Conservation (phyloP, 2,888 invertebrate species). For the Listrodromus nycthemerus region DNA sequence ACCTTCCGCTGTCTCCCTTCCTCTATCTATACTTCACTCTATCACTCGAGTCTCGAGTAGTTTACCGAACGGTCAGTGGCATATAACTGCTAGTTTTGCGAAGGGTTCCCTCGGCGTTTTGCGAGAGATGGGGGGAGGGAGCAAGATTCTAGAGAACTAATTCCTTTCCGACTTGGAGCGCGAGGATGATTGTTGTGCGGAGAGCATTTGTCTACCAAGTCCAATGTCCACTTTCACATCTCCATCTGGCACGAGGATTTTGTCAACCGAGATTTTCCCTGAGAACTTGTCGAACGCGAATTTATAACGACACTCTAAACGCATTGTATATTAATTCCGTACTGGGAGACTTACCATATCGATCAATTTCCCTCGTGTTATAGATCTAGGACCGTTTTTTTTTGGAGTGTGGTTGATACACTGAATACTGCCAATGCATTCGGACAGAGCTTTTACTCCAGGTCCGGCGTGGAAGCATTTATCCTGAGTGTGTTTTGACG, state of each 20-base stretch:
- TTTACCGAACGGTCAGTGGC: constrained; percentile 67
- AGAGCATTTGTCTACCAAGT: background rate
- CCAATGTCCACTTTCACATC: constrained; percentile 19
- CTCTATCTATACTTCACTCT: constrained; percentile 48
- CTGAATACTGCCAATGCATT: no score
- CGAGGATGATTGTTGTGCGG: constrained; percentile 24
- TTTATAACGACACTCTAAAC: constrained; percentile 16
- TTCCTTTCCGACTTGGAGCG: constrained; percentile 44
- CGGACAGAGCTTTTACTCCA: no score
- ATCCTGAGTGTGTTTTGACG: no score
- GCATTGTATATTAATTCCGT: constrained; percentile 7
- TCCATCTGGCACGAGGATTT: constrained; percentile 29
- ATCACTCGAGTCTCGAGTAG: constrained; percentile 65
- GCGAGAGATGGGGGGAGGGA: background rate
- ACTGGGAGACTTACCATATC: no score
- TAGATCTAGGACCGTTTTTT: no score
- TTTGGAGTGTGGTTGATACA: no score
- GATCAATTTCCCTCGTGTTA: no score
- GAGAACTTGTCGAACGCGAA: background rate
- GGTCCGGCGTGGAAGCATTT: no score
- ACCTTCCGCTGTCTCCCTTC: constrained; percentile 15
- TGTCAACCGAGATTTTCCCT: constrained; percentile 13
- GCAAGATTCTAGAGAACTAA: constrained; percentile 60
- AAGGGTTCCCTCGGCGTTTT: constrained; percentile 32
- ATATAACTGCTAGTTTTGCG: constrained; percentile 55